Evolutionary conservation across 2,888 invertebrate species (phyloP).

Genomic region (Drosophila macrospina): DNA sequence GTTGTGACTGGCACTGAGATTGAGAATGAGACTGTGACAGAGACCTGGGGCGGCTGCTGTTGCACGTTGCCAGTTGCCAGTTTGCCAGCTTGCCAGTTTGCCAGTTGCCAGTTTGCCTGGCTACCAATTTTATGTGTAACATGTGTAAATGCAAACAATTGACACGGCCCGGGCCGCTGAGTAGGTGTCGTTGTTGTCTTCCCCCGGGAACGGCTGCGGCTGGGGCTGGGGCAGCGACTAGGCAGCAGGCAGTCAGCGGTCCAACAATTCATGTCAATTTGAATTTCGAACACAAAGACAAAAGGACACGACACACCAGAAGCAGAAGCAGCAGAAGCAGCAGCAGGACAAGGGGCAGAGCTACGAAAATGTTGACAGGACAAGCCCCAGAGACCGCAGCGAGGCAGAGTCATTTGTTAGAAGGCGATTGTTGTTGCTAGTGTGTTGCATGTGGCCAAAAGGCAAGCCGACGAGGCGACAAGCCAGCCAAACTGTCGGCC

Average conservation of each 20-base stretch:
- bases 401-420: constrained; percentile 80
- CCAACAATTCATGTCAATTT: constrained; percentile 81
- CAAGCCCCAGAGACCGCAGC: constrained; percentile 73
- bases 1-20: constrained; percentile 54
- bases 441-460: constrained; percentile 65
- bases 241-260: constrained; percentile 29
- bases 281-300: constrained; percentile 80
- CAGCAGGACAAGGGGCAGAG: not conserved
- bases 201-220: constrained; percentile 15
- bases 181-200: constrained; percentile 64
- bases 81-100: constrained; percentile 20
- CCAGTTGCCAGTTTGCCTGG: constrained; percentile 49
- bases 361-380: constrained; percentile 64
- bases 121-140: constrained; percentile 80
- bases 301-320: constrained; percentile 69
- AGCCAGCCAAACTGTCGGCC: constrained; percentile 64
- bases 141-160: constrained; percentile 81
- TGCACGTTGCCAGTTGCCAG: constrained; percentile 16
- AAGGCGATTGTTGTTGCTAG: constrained; percentile 77
- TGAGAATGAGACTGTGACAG: not conserved
- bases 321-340: not conserved
- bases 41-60: constrained; percentile 12
- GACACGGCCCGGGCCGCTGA: constrained; percentile 69
- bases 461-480: constrained; percentile 57
- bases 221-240: constrained; percentile 9